phyloP scores from a whole-genome alignment of 2,888 invertebrate species.

The Dasysyrphus albostriatus region DNA sequence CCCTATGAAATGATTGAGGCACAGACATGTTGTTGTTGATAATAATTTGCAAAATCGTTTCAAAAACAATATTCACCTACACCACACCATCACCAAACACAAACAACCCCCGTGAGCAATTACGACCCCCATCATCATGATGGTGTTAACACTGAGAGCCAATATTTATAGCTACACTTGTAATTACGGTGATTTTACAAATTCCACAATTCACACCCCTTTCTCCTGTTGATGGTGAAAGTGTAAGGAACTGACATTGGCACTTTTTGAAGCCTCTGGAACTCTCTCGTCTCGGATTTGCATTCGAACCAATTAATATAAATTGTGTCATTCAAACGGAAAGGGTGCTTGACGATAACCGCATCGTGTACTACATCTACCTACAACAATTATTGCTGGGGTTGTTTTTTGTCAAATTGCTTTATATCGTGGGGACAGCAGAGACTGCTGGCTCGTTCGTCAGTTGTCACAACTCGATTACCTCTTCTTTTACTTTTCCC shows the following conservation, averaged over 20 bases:
- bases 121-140: slow-evolving; percentile 35
- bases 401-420: slow-evolving; percentile 47
- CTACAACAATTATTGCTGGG: slow-evolving; percentile 5
- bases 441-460: slow-evolving; percentile 43
- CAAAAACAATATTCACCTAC: slow-evolving; percentile 59
- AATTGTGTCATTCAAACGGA: slow-evolving; percentile 75
- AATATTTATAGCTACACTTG: slow-evolving; percentile 67
- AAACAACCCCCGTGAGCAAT: slow-evolving; percentile 27
- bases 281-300: slow-evolving; percentile 41
- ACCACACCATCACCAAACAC: neutral
- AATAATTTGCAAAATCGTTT: slow-evolving; percentile 56
- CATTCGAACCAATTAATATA: slow-evolving; percentile 75
- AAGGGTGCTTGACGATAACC: slow-evolving; percentile 66
- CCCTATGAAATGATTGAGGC: slow-evolving; percentile 18
- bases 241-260: neutral
- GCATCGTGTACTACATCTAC: neutral
- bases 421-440: slow-evolving; percentile 26
- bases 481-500: slow-evolving; percentile 64
- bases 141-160: slow-evolving; percentile 37
- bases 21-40: slow-evolving; percentile 35
- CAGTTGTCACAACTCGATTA: slow-evolving; percentile 75
- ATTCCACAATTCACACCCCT: slow-evolving; percentile 39
- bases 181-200: slow-evolving; percentile 75
- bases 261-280: neutral
- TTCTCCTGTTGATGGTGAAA: neutral